Base-by-base conservation (phyloP, 2,888 invertebrate species). In the Cephus pygmeus region DNA sequence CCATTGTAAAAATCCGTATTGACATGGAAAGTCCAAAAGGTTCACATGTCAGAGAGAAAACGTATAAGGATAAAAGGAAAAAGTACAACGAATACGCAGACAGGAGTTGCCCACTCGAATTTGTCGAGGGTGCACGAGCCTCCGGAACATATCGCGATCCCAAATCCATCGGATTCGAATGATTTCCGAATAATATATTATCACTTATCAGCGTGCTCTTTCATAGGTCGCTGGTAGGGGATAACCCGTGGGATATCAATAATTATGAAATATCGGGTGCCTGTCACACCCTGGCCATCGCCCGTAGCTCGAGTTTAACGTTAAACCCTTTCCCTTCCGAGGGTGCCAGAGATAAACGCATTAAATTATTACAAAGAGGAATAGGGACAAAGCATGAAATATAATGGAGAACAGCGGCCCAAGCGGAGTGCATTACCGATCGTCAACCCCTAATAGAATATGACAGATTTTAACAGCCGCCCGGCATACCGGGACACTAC, bases 251-350 rank as follows among this genome's bases (percentile, higher is more conserved):
- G 80, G 82, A 79, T 80, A 85, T 86, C 83, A 86, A 86, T 86
- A 85, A 86, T 86, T 85, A 85, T 86, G 83, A 86, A 85, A 85
- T 86, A 86, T 86, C 81, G 84, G 83, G 82, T 86, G 83, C 80
- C 84, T 79, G 83, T 85, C 84, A 82, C 84, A 82, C 81, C 78
- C 80, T 78, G 79, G 77, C 74, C 73, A 73, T 30, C 73, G 71
- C 71, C 71, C 71, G 34, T 34, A 12, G 33, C 71, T 34, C 34
- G 71, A 71, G 12, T 34, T 71, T 34, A 71, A 31, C 71, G 34
- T 33, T 34, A 31, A 12, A 71, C 71, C 31, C 71, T 34, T 71
- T 23, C 77, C 78, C 76, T 40, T 73, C 74, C 77, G 36, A 56
- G 73, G 69, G 78, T 73, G 80, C 75, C 69, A 78, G 79, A 83